Evolutionary conservation across 2,888 invertebrate species (phyloP), one percentile per base, ranked within the genome.

Genomic region (Cheilosia pagana): DNA sequence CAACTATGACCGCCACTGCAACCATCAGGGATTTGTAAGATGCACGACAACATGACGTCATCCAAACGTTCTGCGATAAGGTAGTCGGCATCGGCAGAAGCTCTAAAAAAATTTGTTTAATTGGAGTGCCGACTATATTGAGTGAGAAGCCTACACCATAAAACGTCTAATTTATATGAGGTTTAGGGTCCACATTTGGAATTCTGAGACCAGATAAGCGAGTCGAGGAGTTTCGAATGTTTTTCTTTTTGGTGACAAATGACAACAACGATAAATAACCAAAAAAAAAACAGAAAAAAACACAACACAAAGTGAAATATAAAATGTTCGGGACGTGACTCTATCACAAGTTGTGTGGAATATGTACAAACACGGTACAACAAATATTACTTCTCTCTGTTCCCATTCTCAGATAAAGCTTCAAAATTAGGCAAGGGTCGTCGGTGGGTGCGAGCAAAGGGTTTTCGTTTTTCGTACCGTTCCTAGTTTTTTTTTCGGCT

Each of bases 11-110:
- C 79, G 83, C 59, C 62, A 35, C 35, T 4, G 68, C 78, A 43
- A 52, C 43, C n/a, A 43, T 79, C n/a, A n/a, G n/a, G 53, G 70
- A 55, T 67, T 75, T 55, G 43, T 67, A 55, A 75, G 83, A 75
- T 79, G 57, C 52, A 68, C 57, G 31, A 85, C 62, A 76, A 62
- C 75, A 81, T 85, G 85, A 85, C 85, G 81, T 85, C 85, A 85
- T 39, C 19, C 50, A 12, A 52, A 67, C 21, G 35, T 41, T 52
- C 50, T 45, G 14, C 43, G 81, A 85, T 85, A 85, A 85, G 55
- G 77, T 31, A 43, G 52, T 59, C 52, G 35, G 23, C 55, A 43
- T 21, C 55, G 41, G 48, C 53, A 57, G 57, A 39, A 55, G 63
- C 41, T 62, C 52, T 28, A 52, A 14, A 39, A 45, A 31, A 71